Evolutionary conservation across 2,113 vertebrate species (phyloP).

Genomic region (Xenopus tropicalis): UCB_Xtro_10.0 CM004451.2:39879501-39880000

Average conservation of each 20-base stretch:
- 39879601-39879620: slow-evolving; percentile 62
- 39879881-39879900: slow-evolving; percentile 67
- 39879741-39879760: slow-evolving; percentile 48
- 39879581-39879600: slow-evolving; percentile 61
- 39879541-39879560: slow-evolving; percentile 68
- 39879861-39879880: slow-evolving; percentile 71
- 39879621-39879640: slow-evolving; percentile 57
- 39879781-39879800: slow-evolving; percentile 57
- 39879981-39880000: neutral
- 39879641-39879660: slow-evolving; percentile 51
- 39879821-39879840: slow-evolving; percentile 78
- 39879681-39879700: slow-evolving; percentile 65
- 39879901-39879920: slow-evolving; percentile 65
- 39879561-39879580: slow-evolving; percentile 60
- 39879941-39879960: slow-evolving; percentile 61
- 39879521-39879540: slow-evolving; percentile 65
- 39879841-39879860: slow-evolving; percentile 69
- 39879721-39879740: slow-evolving; percentile 66
- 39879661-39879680: slow-evolving; percentile 61
- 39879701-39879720: slow-evolving; percentile 60
- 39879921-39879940: slow-evolving; percentile 65
- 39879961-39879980: slow-evolving; percentile 13
- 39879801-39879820: slow-evolving; percentile 77
- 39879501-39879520: slow-evolving; percentile 57
- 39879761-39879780: slow-evolving; percentile 56